These are phyloP conservation scores for Aphyosemion australe DNA, from an alignment of 2,113 vertebrate species.

Conservation along the genomic window DNA sequence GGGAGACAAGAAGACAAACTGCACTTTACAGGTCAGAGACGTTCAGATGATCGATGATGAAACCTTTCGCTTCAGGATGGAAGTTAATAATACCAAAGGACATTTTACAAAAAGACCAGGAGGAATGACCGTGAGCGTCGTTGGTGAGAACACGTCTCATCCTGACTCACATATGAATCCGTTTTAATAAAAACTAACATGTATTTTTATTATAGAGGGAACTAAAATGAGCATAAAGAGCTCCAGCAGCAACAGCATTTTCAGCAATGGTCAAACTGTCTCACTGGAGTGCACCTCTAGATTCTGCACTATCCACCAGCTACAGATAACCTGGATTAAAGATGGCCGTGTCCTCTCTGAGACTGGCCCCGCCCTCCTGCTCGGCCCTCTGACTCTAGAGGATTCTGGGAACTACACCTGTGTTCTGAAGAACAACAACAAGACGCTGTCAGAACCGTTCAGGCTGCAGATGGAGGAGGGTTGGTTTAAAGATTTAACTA, in stretches of 20 bases:
- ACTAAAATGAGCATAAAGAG: accelerated
- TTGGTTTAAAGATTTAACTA: neutral
- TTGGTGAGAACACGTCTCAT: slow-evolving; percentile 1
- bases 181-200: neutral
- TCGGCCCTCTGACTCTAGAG: neutral
- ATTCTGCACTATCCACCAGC: neutral
- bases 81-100: accelerated
- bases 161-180: neutral
- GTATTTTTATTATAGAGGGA: accelerated
- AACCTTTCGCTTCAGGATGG: slow-evolving; percentile 45
- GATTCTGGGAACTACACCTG: slow-evolving; percentile 60
- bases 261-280: neutral
- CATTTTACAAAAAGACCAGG: accelerated
- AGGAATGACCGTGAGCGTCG: neutral
- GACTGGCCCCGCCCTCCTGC: slow-evolving; percentile 20
- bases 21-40: slow-evolving; percentile 42
- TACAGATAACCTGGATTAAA: slow-evolving; percentile 39
- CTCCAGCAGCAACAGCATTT: accelerated
- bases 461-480: slow-evolving; percentile 12
- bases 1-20: slow-evolving; percentile 37
- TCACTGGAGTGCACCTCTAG: slow-evolving; percentile 5
- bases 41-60: accelerated
- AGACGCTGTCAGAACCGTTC: neutral
- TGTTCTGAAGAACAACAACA: accelerated
- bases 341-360: slow-evolving; percentile 13